phyloP scores from a whole-genome alignment of 1,140 invertebrate genomes.

The Zaprionus africanus region DNA sequence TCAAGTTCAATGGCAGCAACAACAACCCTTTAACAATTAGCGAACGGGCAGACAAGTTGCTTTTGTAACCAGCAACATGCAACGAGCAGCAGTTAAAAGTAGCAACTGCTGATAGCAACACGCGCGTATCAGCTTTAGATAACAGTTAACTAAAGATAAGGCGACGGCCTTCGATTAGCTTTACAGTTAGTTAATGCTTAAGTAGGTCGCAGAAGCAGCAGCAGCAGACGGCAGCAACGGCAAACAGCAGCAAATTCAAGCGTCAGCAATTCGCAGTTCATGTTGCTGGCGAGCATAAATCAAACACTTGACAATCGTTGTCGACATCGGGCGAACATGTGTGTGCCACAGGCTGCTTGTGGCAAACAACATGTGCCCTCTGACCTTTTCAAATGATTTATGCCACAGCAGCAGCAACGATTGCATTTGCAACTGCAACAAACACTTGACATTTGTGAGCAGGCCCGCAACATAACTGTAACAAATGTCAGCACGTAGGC shows the following conservation, averaged over 20 bases:
- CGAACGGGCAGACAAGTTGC: constrained; percentile 11
- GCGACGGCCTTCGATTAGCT: constrained; percentile 36
- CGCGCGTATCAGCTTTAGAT: constrained; percentile 35
- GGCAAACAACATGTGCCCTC: constrained; percentile 46
- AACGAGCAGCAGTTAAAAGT: constrained; percentile 14
- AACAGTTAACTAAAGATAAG: constrained; percentile 32
- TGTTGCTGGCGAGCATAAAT: constrained; percentile 60
- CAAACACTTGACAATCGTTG: constrained; percentile 63
- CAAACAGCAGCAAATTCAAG: constrained; percentile 15
- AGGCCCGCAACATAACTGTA: constrained; percentile 26
- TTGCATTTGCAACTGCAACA: constrained; percentile 33
- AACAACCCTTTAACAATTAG: constrained; percentile 3
- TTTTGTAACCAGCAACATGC: constrained; percentile 17
- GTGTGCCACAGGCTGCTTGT: constrained; percentile 34
- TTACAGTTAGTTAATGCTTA: constrained; percentile 32
- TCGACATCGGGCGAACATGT: constrained; percentile 65
- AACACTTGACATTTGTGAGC: constrained; percentile 58
- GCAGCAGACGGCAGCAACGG: constrained; percentile 4
- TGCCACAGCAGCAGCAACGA: constrained; percentile 39
- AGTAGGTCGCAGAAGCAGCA: constrained; percentile 53
- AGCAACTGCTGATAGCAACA: background rate
- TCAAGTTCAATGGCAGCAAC: constrained; percentile 71
- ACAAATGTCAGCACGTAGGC: constrained; percentile 47
- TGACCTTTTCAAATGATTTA: constrained; percentile 73
- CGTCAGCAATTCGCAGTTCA: constrained; percentile 3